These are phyloP conservation scores for Nebria ingens DNA, from an alignment of 1,140 invertebrate genomes.

Conservation along the genomic window DNA sequence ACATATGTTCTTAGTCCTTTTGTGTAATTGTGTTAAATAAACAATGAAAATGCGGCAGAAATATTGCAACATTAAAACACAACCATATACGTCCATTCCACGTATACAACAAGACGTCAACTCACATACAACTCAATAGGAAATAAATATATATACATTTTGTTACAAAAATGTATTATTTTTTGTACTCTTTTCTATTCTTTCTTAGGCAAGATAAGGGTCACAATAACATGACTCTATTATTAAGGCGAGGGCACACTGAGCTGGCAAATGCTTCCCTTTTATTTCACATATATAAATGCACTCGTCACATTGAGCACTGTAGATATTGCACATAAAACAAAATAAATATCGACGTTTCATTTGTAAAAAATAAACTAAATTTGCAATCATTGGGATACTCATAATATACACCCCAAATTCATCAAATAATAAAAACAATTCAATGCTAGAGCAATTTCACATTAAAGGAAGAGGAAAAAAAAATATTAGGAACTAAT, in stretches of 20 bases:
- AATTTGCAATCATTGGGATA: too few relatives aligned
- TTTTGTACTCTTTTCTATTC: conserved; percentile 4
- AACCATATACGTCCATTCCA: not conserved
- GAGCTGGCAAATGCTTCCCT: not conserved
- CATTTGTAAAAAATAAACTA: too few relatives aligned
- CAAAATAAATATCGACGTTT: too few relatives aligned
- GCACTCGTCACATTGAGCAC: too few relatives aligned
- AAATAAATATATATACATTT: conserved; percentile 6
- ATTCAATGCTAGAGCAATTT: not conserved
- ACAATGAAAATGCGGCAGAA: too few relatives aligned
- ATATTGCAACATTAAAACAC: too few relatives aligned
- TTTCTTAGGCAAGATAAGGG: conserved; percentile 5
- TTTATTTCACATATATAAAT: too few relatives aligned
- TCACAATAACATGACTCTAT: conserved; percentile 1
- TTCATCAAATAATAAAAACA: too few relatives aligned
- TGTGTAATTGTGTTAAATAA: too few relatives aligned
- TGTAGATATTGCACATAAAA: too few relatives aligned
- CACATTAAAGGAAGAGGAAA: not conserved
- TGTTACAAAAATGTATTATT: conserved; percentile 2
- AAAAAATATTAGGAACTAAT: not conserved
- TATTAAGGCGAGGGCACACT: conserved; percentile 3
- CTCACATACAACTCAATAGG: not conserved
- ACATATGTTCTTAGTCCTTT: too few relatives aligned
- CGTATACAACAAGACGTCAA: not conserved
- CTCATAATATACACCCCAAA: too few relatives aligned